Base-by-base conservation (phyloP, 2,888 invertebrate genomes). In the Rhorus exstirpatorius region DNA sequence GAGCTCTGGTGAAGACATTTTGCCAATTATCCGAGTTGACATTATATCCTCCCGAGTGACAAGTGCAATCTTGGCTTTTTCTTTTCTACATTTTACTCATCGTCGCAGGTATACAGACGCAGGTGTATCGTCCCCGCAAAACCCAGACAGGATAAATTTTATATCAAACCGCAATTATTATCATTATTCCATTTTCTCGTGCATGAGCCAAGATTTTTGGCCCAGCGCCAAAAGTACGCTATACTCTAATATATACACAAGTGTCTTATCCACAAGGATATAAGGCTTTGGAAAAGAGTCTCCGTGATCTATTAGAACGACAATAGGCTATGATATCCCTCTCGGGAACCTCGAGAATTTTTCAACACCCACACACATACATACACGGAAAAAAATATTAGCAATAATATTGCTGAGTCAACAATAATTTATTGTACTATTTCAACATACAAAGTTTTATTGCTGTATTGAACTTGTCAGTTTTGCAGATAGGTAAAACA, bases 261-360 rank as follows among this genome's bases (percentile, higher is more conserved):
- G 14, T 67, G 14, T 67, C 26, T 17, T 31, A 53, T 51, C 38
- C 19, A 31, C n/a, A 35, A 53, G 19, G 53, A 74, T 35, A 74
- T 74, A 51, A 61, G 61, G 51, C 61, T 70, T 53, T 74, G 38
- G 38, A 19, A 17, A 26, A 74, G n/a, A 38, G 17, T 26, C 19
- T 51, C 61, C 61, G 41, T 38, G 61, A 74, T 51, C 74, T 63
- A 51, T 74, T 74, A 72, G 49, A 72, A 46, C 55, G 61, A 74
- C 61, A 74, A 60, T 72, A 35, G 60, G 46, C n/a, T 35, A 72
- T 60, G 46, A 60, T 61, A 60, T 49, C 70, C 67, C 38, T 24
- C 12, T 55, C 19, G 19, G n/a, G n/a, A n/a, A n/a, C n/a, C n/a
- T 21, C 53, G 53, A 53, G 68, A 12, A 71, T 58, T 58, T 72